Evolutionary conservation across 2,888 invertebrate genomes (phyloP).

Genomic region (Corythucha ciliata): DNA sequence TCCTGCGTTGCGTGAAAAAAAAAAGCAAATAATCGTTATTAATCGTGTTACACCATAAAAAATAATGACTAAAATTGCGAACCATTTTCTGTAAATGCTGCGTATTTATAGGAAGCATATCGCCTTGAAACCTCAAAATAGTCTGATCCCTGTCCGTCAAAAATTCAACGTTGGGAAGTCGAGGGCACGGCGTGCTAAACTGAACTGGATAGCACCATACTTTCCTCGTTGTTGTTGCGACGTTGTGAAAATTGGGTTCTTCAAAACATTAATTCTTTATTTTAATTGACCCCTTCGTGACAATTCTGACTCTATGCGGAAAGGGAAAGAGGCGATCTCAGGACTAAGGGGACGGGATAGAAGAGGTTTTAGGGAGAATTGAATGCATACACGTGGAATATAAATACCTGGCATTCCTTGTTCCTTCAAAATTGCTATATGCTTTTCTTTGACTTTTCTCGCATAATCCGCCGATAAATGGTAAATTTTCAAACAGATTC

Average conservation of each 20-base stretch:
- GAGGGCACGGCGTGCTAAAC: conserved; percentile 75
- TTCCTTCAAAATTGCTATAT: conserved; percentile 74
- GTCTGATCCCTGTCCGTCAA: conserved; percentile 78
- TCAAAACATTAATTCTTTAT: conserved; percentile 18
- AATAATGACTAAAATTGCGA: conserved; percentile 34
- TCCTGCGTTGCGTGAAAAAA: conserved; percentile 50
- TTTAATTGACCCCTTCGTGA: neutral
- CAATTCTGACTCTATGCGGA: too few relatives aligned
- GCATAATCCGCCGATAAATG: conserved; percentile 85
- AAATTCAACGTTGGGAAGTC: conserved; percentile 78
- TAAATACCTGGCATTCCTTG: conserved; percentile 57
- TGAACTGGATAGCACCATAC: conserved; percentile 94
- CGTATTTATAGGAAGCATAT: conserved; percentile 74
- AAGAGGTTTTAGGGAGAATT: neutral
- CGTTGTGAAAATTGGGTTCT: conserved; percentile 51
- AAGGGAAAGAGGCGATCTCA: too few relatives aligned
- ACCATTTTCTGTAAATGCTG: conserved; percentile 87
- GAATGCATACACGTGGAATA: neutral
- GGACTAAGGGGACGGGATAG: neutral
- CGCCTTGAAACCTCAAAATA: conserved; percentile 75
- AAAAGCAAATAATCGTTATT: neutral
- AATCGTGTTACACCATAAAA: neutral
- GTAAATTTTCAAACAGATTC: conserved; percentile 89
- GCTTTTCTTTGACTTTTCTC: conserved; percentile 79
- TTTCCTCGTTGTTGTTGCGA: conserved; percentile 49